Base-by-base conservation (phyloP, 2,113 vertebrate genomes). In the Phycodurus eques region DNA sequence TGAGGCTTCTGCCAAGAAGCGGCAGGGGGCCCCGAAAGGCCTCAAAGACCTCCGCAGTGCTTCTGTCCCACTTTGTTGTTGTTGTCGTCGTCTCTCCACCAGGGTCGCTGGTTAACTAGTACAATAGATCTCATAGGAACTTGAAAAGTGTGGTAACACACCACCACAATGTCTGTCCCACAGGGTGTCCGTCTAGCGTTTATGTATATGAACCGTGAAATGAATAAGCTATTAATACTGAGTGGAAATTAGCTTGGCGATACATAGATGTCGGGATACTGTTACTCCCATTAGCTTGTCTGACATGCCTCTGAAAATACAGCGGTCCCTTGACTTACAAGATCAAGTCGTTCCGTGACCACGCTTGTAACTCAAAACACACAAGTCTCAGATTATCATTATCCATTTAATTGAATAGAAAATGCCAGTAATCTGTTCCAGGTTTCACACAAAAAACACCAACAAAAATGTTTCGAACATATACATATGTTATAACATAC, bases 1-100 rank as follows among this genome's bases (percentile, higher is more conserved):
- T 85, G 88, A 87, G 83, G 63, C 73, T 44, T 78, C 82, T 82
- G 88, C 87, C 85, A 88, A 77, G 73, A 72, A 75, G 69, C 66
- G 49, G 78, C 67, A 67, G 84, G 72, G 9, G 68, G 71, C 66
- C 59, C 72, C 56, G 57, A 66, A 0, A 69, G 56, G 72, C 70
- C 81, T 75, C 67, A 44, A 61, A 72, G 81, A 81, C 71, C 69
- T 73, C 81, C 39, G 75, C 68, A 51, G 46, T 67, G 62, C 68
- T 74, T 73, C 66, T 65, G 82, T 75, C 73, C 76, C 49, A 9
- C 80, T 83, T 83, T 72, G 75, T 73, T 80, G 54, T 69, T 42
- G 53, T 10, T 54, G 53, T 35, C 35, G 59, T 15, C 33, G 14
- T 61, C 59, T 35, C 59, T 61, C 31, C 31, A 35, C 14, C 31